Base-by-base conservation (phyloP, 2,797 vertebrate species). In the Ataeniobius toweri region DNA sequence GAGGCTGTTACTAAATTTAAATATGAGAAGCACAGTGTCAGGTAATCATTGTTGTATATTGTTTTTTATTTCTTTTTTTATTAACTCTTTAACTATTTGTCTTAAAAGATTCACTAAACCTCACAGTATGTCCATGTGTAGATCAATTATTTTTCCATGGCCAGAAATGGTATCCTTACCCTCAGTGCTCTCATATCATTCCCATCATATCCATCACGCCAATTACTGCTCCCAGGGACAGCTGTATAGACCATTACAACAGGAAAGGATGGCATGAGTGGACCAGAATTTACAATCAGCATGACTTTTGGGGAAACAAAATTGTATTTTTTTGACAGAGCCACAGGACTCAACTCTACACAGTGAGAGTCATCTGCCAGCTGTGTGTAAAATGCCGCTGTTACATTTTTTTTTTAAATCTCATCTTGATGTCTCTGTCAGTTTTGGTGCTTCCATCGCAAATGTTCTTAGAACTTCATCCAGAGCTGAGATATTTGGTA, bases 201-300 rank as follows among this genome's bases (percentile, higher is more conserved):
- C 77, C 71, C 26, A 20, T 73, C 48, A 56, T 41, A 58, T 73
- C 53, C 39, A 58, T 73, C 71, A 74, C 48, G 31, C 77, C 77
- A 79, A 74, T 79, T 79, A 79, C 51, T 58, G 39, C 39, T 73
- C 39, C 61, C 61, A 68, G 51, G 50, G 48, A 73, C 77, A 55
- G 13, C 59, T 20, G n/a, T 73, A 50, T 51, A 53, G 58, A 55
- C 77, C 71, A 73, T 78, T 55, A 73, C 71, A 73, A 67, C 70
- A 65, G 48, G n/a, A 28, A 65, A 61, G 59, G 59, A 67, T 73
- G 70, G 46, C 77, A 73, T 65, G 24, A 14, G 56, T 63, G 55
- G 24, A 39, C 58, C 39, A 59, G 41, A 46, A 22, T 69, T 69
- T 63, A 28, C 36, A 5, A 71, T 55, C 65, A 72, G 48, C 31